Conservation (phyloP, 1,140 invertebrate species). For the Drepana arcuata region DNA sequence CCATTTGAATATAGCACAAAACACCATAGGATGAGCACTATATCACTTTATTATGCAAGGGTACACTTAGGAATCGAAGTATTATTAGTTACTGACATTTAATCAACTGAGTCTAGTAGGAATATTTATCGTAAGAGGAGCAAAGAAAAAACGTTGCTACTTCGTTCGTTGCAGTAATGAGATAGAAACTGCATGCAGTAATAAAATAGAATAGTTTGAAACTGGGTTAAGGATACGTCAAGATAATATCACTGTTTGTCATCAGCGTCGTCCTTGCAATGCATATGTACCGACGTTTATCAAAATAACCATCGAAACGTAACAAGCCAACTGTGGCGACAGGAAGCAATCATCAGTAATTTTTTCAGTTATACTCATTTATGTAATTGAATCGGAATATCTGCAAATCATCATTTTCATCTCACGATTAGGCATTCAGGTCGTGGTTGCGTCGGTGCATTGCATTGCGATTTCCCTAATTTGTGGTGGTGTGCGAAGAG, state of each 20-base stretch:
- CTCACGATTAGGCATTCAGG: slow-evolving; percentile 54
- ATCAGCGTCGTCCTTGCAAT: slow-evolving; percentile 36
- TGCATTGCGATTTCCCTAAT: slow-evolving; percentile 44
- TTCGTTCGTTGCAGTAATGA: neutral
- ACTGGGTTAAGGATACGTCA: too few relatives aligned
- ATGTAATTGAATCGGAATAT: slow-evolving; percentile 49
- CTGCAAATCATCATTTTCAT: slow-evolving; percentile 50
- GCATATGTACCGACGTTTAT: slow-evolving; percentile 30
- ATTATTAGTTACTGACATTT: too few relatives aligned
- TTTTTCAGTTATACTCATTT: slow-evolving; percentile 45
- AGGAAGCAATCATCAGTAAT: slow-evolving; percentile 62
- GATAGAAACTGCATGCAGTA: neutral
- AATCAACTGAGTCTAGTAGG: too few relatives aligned
- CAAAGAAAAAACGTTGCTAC: too few relatives aligned
- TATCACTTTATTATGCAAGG: too few relatives aligned
- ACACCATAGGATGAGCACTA: too few relatives aligned
- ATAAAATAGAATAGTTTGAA: too few relatives aligned
- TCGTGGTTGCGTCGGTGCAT: slow-evolving; percentile 35
- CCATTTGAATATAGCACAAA: too few relatives aligned
- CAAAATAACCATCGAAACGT: slow-evolving; percentile 27
- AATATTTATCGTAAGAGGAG: too few relatives aligned
- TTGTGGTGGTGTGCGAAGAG: slow-evolving; percentile 18
- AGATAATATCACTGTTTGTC: neutral
- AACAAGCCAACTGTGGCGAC: slow-evolving; percentile 41
- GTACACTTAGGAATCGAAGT: too few relatives aligned